phyloP scores from a whole-genome alignment of 2,113 vertebrate genomes.

The Dryoscopus gambensis region DNA sequence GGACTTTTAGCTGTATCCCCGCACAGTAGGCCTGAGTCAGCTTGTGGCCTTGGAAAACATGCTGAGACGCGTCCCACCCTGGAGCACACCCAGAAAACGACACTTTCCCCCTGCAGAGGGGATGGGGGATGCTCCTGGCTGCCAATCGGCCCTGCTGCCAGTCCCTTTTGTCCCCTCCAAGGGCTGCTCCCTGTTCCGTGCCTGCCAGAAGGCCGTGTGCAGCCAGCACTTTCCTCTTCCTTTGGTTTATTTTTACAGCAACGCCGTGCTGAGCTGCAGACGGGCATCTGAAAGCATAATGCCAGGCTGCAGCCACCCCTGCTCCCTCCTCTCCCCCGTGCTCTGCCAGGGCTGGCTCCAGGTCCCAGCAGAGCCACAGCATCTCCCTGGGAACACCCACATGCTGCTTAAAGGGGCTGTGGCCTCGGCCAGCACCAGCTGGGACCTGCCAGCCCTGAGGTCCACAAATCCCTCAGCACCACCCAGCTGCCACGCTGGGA shows the following conservation, averaged over 20 bases:
- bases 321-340: neutral
- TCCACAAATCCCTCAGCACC: neutral
- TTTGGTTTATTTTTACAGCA: neutral
- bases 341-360: neutral
- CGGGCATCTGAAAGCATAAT: accelerated
- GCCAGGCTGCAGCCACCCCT: neutral
- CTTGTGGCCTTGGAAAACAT: neutral
- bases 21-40: neutral
- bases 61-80: accelerated
- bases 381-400: neutral
- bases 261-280: neutral
- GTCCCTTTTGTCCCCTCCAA: neutral
- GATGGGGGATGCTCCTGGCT: neutral
- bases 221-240: neutral
- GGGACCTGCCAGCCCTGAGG: accelerated
- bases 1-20: accelerated
- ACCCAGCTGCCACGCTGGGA: neutral
- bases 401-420: neutral
- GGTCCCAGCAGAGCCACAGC: neutral
- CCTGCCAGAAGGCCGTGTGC: accelerated
- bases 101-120: neutral
- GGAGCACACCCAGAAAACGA: neutral
- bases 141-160: neutral
- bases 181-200: neutral
- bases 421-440: neutral